phyloP scores from a whole-genome alignment of 2,888 invertebrate genomes.

The Baccha elongata region DNA sequence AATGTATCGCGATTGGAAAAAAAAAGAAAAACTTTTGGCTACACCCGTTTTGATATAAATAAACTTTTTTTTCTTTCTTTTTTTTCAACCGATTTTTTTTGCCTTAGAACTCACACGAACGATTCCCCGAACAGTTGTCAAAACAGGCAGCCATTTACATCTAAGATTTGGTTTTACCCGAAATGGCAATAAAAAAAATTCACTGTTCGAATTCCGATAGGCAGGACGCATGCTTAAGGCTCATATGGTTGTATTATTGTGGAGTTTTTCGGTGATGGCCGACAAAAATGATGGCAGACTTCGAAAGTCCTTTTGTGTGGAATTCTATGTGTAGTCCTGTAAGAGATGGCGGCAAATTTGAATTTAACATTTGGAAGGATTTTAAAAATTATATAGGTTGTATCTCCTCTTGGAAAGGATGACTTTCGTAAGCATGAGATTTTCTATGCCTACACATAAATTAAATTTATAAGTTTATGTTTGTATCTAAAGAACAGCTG shows the following conservation, averaged over 20 bases:
- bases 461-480: no score
- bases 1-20: constrained; percentile 51
- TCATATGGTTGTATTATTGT: constrained; percentile 72
- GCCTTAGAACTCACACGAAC: constrained; percentile 61
- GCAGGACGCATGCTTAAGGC: constrained; percentile 69
- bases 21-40: constrained; percentile 39
- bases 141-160: constrained; percentile 76
- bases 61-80: constrained; percentile 48
- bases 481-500: no score
- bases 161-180: constrained; percentile 62
- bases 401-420: no score
- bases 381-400: no score
- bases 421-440: no score
- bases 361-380: neutral
- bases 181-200: constrained; percentile 61
- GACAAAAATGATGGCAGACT: constrained; percentile 39
- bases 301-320: constrained; percentile 61
- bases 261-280: constrained; percentile 62
- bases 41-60: constrained; percentile 71
- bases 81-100: constrained; percentile 58
- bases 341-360: constrained; percentile 40
- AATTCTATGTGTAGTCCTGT: constrained; percentile 54
- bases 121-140: constrained; percentile 75
- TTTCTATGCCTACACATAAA: no score
- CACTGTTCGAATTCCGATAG: constrained; percentile 68